Evolutionary conservation across 2,888 invertebrate genomes (phyloP).

Genomic region (Tenthredo mesomela): DNA sequence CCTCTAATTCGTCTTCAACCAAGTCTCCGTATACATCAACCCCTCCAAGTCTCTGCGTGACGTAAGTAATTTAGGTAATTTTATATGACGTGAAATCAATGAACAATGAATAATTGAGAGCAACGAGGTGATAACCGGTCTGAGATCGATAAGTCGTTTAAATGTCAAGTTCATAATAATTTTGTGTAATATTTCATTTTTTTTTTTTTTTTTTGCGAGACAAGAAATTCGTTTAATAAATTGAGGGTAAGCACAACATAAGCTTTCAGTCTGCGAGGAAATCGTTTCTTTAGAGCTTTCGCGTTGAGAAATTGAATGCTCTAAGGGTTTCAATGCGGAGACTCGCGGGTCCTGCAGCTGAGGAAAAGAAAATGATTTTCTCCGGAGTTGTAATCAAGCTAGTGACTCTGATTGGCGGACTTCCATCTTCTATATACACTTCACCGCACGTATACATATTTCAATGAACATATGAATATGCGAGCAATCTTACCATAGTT

Average conservation of each 20-base stretch:
- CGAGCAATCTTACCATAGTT: not conserved
- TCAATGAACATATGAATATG: not conserved
- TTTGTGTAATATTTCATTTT: too few relatives aligned
- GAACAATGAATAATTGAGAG: not conserved
- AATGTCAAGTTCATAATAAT: conserved; percentile 29
- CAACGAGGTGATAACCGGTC: not conserved
- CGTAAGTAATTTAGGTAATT: conserved; percentile 10
- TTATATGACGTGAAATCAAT: conserved; percentile 15
- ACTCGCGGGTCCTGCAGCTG: not conserved
- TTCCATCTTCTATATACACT: conserved; percentile 10
- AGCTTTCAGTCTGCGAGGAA: not conserved
- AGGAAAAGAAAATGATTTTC: not conserved
- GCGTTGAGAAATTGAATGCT: not conserved
- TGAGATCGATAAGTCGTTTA: conserved; percentile 10
- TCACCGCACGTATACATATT: not conserved
- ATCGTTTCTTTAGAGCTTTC: not conserved
- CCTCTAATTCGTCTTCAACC: conserved; percentile 80
- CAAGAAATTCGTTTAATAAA: not conserved
- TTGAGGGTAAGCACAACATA: not conserved
- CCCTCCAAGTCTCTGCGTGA: conserved; percentile 46
- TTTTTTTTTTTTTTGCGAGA: not conserved
- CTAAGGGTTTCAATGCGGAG: not conserved
- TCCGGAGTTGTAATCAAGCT: not conserved
- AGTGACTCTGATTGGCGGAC: not conserved
- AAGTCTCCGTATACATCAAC: conserved; percentile 75